Evolutionary conservation across 2,797 vertebrate species (phyloP).

Genomic region (Pipistrellus nathusii): DNA sequence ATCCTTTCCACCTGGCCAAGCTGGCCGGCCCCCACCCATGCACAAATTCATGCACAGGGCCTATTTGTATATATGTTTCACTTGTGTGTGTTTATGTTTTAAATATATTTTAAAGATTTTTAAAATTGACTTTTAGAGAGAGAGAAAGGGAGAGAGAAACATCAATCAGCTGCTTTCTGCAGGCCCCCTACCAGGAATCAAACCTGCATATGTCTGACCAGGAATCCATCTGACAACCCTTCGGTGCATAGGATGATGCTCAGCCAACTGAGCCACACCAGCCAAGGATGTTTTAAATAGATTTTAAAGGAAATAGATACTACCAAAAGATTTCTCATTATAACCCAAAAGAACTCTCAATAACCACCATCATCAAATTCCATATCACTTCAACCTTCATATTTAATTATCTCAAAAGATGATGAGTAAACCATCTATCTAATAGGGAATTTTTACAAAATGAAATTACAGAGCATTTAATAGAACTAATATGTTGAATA

Average conservation of each 20-base stretch:
- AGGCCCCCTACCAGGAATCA: neutral
- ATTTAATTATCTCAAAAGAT: slow-evolving; percentile 61
- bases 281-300: neutral
- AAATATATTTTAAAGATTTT: slow-evolving; percentile 50
- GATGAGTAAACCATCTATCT: slow-evolving; percentile 50
- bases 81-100: neutral
- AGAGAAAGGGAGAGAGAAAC: neutral
- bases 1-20: no score
- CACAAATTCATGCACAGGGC: no score
- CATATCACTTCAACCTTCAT: slow-evolving; percentile 8
- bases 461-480: slow-evolving; percentile 41
- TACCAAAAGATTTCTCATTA: slow-evolving; percentile 30
- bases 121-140: neutral
- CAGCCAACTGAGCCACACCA: neutral
- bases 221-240: neutral
- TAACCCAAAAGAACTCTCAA: slow-evolving; percentile 33
- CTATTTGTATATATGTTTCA: neutral
- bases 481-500: slow-evolving; percentile 56
- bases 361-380: slow-evolving; percentile 24
- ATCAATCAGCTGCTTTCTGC: neutral
- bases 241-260: no score
- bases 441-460: slow-evolving; percentile 50
- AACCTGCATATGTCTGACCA: neutral
- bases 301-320: slow-evolving; percentile 46
- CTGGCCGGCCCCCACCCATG: no score